phyloP scores from a whole-genome alignment of 2,888 invertebrate species.

The Zeuzera pyrina region DNA sequence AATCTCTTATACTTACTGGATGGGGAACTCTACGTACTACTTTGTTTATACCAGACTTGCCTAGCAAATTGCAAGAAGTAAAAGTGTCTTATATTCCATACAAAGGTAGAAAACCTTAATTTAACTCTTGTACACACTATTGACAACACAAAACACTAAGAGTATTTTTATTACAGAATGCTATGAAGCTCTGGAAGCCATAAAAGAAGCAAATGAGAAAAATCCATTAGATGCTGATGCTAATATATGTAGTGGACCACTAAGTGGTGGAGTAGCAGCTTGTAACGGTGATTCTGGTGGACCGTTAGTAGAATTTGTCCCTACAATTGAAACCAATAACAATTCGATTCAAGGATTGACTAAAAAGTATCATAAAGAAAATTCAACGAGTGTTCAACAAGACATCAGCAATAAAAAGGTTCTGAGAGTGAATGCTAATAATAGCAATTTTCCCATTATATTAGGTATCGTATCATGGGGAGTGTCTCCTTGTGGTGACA shows the following conservation, averaged over 20 bases:
- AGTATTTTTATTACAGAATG: constrained; percentile 41
- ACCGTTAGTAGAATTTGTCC: constrained; percentile 47
- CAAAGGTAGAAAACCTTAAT: constrained; percentile 30
- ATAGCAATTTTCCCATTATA: constrained; percentile 29
- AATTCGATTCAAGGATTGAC: constrained; percentile 3
- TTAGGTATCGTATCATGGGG: constrained; percentile 75
- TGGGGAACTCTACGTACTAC: constrained; percentile 65
- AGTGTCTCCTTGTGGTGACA: constrained; percentile 60
- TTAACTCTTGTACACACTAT: background rate
- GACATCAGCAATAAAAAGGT: constrained; percentile 10
- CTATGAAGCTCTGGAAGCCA: constrained; percentile 39
- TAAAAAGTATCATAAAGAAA: constrained; percentile 10
- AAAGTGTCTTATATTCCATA: constrained; percentile 45
- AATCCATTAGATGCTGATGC: constrained; percentile 52
- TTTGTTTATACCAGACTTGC: constrained; percentile 43
- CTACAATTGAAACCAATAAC: constrained; percentile 9
- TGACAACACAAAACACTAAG: too few relatives aligned
- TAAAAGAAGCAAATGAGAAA: constrained; percentile 37
- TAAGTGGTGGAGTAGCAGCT: constrained; percentile 59
- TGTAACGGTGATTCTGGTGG: constrained; percentile 74
- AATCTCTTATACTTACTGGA: constrained; percentile 47
- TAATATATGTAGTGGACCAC: constrained; percentile 70
- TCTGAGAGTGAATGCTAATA: constrained; percentile 13
- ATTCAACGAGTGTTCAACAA: constrained; percentile 9
- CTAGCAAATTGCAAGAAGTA: constrained; percentile 57